These are phyloP conservation scores for Ennomos fuscantarius DNA, from an alignment of 2,888 invertebrate genomes.

Conservation along the genomic window DNA sequence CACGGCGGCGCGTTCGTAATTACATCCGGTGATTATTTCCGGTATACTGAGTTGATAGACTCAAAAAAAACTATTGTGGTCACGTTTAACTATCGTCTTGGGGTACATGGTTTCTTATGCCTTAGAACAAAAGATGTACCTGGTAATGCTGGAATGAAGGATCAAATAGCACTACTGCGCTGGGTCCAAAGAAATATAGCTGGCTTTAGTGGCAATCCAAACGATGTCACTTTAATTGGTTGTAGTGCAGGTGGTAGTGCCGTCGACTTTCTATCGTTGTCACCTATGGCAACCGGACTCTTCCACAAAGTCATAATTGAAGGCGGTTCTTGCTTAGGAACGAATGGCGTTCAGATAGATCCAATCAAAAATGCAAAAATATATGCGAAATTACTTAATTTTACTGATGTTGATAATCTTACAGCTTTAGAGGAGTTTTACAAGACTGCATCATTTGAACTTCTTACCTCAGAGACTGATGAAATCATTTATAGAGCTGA, in stretches of 20 bases:
- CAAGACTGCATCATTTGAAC: constrained; percentile 16
- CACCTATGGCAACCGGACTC: constrained; percentile 29
- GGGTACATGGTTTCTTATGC: constrained; percentile 40
- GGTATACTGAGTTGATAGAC: constrained; percentile 12
- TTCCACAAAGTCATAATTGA: constrained; percentile 37
- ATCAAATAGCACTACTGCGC: constrained; percentile 34
- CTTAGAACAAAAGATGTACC: constrained; percentile 40
- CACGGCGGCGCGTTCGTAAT: constrained; percentile 37
- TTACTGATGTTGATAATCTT: constrained; percentile 26
- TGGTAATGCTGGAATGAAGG: constrained; percentile 42
- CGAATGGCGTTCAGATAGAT: constrained; percentile 6
- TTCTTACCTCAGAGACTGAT: constrained; percentile 1
- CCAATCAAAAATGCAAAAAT: constrained; percentile 21
- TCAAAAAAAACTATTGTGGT: constrained; percentile 35
- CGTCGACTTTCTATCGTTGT: constrained; percentile 32
- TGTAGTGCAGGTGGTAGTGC: constrained; percentile 32
- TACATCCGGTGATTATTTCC: constrained; percentile 19
- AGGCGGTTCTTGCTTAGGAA: constrained; percentile 26
- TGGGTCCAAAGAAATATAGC: constrained; percentile 40
- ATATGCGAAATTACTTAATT: constrained; percentile 20
- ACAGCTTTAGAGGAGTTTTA: constrained; percentile 37
- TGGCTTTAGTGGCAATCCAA: constrained; percentile 38
- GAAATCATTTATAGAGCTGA: constrained; percentile 5
- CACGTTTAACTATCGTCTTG: constrained; percentile 41
- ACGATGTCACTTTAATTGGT: constrained; percentile 35